phyloP scores from a whole-genome alignment of 2,113 vertebrate genomes.

The Eidolon helvum region DNA sequence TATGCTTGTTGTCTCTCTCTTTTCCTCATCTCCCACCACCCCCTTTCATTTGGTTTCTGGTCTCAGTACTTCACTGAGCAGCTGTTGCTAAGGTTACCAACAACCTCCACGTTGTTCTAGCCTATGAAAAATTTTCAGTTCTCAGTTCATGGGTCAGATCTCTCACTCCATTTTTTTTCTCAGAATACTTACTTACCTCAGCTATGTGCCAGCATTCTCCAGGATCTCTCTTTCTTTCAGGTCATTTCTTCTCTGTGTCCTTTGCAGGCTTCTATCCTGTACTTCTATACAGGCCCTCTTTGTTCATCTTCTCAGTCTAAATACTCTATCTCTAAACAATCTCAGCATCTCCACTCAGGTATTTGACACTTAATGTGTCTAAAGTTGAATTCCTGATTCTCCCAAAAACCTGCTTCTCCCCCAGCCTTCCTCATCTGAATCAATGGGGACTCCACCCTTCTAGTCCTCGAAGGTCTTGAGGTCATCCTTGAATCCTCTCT shows the following conservation, averaged over 20 bases:
- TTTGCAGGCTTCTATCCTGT: not conserved
- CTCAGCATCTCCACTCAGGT: not conserved
- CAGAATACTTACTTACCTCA: not conserved
- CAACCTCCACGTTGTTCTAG: not conserved
- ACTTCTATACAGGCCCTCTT: not conserved
- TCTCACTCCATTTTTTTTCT: not conserved
- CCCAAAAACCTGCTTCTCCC: not conserved
- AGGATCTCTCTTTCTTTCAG: not conserved
- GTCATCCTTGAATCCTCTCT: not conserved
- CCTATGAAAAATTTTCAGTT: not conserved
- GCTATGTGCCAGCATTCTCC: not conserved
- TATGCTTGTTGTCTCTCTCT: not conserved
- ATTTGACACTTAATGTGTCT: rapidly evolving
- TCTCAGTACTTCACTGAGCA: not conserved
- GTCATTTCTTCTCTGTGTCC: not conserved
- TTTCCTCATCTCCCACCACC: not conserved
- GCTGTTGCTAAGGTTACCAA: not conserved
- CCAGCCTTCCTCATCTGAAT: not conserved
- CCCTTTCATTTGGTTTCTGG: not conserved
- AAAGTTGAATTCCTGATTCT: not conserved
- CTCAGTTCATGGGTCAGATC: not conserved
- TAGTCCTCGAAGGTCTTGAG: not conserved
- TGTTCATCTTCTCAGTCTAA: no score
- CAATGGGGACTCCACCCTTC: not conserved
- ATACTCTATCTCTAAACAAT: not conserved